These are phyloP conservation scores for Rotaria macrura DNA, from an alignment of 2,888 invertebrate species.

Conservation along the genomic window DNA sequence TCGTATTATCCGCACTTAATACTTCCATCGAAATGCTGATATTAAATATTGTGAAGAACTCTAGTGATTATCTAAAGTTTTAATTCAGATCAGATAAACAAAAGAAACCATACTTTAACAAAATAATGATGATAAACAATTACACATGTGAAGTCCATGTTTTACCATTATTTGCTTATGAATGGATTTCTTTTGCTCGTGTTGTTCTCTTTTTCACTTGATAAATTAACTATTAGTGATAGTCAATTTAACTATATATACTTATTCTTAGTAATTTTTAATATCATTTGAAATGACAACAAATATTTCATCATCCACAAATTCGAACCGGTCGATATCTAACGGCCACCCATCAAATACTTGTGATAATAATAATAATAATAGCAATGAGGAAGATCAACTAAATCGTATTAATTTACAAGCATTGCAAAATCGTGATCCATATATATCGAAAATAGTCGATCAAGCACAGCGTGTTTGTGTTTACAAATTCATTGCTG, in stretches of 20 bases:
- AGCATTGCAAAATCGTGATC: slow-evolving; percentile 33
- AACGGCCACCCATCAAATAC: neutral
- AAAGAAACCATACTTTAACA: no score
- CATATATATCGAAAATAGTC: slow-evolving; percentile 27
- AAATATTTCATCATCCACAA: neutral
- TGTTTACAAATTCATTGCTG: slow-evolving; percentile 30
- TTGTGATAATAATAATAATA: neutral
- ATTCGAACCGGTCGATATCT: neutral
- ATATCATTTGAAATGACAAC: neutral
- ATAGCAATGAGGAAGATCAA: neutral
- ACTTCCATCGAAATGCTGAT: neutral
- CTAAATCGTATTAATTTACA: slow-evolving; percentile 31
- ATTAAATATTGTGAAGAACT: no score
- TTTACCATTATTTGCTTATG: neutral
- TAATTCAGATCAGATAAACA: no score
- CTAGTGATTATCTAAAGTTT: neutral
- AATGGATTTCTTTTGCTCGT: no score
- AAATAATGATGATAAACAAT: neutral
- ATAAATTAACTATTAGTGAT: no score
- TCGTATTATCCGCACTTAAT: neutral
- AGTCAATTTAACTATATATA: no score
- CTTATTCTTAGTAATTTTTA: no score
- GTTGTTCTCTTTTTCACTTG: no score
- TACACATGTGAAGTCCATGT: neutral
- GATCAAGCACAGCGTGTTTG: slow-evolving; percentile 32